Base-by-base conservation (phyloP, 2,797 vertebrate genomes). In the Sebastes hubbsi region DNA sequence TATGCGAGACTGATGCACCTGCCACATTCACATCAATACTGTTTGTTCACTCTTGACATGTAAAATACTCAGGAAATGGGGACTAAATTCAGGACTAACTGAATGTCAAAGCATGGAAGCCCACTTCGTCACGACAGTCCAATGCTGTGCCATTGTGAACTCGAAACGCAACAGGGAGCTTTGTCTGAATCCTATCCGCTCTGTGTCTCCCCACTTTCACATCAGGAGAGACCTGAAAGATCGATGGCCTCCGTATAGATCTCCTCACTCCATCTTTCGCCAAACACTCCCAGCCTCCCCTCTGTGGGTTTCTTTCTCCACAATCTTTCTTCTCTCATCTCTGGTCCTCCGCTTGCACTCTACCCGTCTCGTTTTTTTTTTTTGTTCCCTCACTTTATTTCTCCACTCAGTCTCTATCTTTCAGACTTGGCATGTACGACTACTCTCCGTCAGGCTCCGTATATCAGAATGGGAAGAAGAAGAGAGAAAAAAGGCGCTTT, bases 171-270 rank as follows among this genome's bases (percentile, higher is more conserved):
- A 54, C 81, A 61, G 49, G 77, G 71, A 38, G 68, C 74, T 77
- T 80, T 38, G 64, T 81, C 67, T 72, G 76, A 75, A 81, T 77
- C 25, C 69, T 82, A 75, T 87, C 84, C 34, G n/a, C 62, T 42
- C 29, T 52, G 29, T 5, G 38, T 63, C 80, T 74, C 65, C 66
- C 72, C 9, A 6, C 81, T 75, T 78, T 82, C 38, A 78, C 72
- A 78, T 61, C 49, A 76, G 64, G 69, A 78, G 58, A 65, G 65
- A 84, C 62, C 71, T 36, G 46, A 73, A 71, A 84, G 84, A 89
- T 89, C 78, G 56, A 91, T 82, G 83, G 46, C 42, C 72, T 81
- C 74, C 0, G 58, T 78, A 84, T 86, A 71, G 87, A 92, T 89
- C 87, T 80, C 79, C 72, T 77, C 82, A 34, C 76, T 81, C 69